Evolutionary conservation across 2,113 vertebrate species (phyloP).

Genomic region (Paradoxurus hermaphroditus): DNA sequence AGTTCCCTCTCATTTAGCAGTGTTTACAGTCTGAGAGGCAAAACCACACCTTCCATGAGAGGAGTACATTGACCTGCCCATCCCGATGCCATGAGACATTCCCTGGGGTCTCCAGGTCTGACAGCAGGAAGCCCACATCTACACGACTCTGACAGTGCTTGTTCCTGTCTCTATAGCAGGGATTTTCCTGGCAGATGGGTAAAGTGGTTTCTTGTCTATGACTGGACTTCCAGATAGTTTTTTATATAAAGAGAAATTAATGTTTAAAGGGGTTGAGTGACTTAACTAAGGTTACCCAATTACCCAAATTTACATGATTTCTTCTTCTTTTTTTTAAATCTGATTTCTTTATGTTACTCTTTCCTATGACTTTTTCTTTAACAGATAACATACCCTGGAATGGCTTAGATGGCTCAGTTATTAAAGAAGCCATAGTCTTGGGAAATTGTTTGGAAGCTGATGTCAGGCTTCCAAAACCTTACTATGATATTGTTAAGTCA

Average conservation of each 20-base stretch:
- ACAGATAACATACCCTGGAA: conserved; percentile 86
- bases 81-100: background rate
- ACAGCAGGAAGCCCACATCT: background rate
- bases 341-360: conserved; percentile 20
- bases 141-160: background rate
- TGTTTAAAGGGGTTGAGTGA: background rate
- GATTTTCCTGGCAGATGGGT: background rate
- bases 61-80: background rate
- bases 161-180: background rate
- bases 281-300: background rate
- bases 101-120: background rate
- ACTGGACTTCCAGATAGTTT: background rate
- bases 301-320: background rate
- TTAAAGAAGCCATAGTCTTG: conserved; percentile 77
- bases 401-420: conserved; percentile 76
- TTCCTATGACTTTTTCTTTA: conserved; percentile 53
- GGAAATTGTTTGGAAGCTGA: conserved; percentile 82
- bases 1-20: background rate
- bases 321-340: background rate
- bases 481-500: conserved; percentile 79
- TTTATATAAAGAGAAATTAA: background rate
- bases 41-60: background rate
- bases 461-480: conserved; percentile 81
- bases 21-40: background rate
- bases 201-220: background rate